These are phyloP conservation scores for Microctonus hyperodae DNA, from an alignment of 2,888 invertebrate genomes.

Conservation along the genomic window DNA sequence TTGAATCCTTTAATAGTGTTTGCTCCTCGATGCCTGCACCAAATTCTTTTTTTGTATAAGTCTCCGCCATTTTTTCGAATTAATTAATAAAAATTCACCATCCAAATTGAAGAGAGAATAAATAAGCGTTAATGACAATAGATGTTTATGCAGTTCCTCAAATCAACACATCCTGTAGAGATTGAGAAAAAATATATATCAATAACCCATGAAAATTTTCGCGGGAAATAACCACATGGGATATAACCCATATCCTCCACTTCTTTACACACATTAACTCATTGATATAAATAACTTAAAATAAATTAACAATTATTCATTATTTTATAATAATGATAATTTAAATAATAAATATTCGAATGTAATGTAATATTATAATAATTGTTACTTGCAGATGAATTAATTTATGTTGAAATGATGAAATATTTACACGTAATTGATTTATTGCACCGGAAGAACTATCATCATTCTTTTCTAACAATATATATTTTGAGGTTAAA, in stretches of 20 bases:
- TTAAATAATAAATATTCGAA: too few relatives aligned
- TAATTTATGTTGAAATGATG: too few relatives aligned
- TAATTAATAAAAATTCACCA: background rate
- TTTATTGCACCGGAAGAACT: too few relatives aligned
- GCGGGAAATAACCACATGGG: background rate
- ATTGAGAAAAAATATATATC: background rate
- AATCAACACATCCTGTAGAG: conserved; percentile 12
- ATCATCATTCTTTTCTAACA: conserved; percentile 3
- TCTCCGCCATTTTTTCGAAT: conserved; percentile 57
- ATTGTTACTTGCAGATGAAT: background rate
- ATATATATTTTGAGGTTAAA: conserved; percentile 15
- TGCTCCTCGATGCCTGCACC: conserved; percentile 59
- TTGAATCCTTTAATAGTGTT: conserved; percentile 56
- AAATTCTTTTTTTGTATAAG: conserved; percentile 60
- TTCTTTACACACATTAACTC: too few relatives aligned
- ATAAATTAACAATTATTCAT: too few relatives aligned
- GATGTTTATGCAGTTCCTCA: background rate
- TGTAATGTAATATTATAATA: too few relatives aligned
- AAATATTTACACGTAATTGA: too few relatives aligned
- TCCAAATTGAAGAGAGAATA: background rate
- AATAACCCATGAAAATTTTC: background rate
- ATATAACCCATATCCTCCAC: background rate
- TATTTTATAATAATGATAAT: too few relatives aligned
- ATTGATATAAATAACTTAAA: too few relatives aligned
- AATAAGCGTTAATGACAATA: background rate